phyloP scores from a whole-genome alignment of 1,140 invertebrate species.

The Olivierus martensii region DNA sequence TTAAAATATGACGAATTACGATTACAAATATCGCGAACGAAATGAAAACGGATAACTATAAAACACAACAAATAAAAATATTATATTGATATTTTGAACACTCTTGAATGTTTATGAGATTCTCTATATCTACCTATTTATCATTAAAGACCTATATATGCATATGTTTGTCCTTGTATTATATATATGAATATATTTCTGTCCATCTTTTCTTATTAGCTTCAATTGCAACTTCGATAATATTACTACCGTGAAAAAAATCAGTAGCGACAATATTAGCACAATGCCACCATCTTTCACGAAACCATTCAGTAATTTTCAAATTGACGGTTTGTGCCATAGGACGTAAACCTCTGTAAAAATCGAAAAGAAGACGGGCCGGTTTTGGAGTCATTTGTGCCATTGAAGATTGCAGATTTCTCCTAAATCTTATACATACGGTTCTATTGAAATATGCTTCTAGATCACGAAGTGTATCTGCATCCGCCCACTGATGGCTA shows the following conservation, averaged over 20 bases:
- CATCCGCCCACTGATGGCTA: neutral
- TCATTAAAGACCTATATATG: no score
- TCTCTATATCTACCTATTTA: no score
- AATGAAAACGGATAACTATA: no score
- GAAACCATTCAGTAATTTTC: slow-evolving; percentile 46
- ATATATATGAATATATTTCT: neutral
- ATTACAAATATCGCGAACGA: no score
- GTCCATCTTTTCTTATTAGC: slow-evolving; percentile 29
- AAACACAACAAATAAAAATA: no score
- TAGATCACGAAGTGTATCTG: neutral
- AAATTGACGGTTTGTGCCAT: slow-evolving; percentile 51
- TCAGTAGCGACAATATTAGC: slow-evolving; percentile 58
- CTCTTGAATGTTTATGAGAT: no score
- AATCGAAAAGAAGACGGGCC: slow-evolving; percentile 39
- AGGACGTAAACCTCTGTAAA: slow-evolving; percentile 34
- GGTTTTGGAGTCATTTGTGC: slow-evolving; percentile 62
- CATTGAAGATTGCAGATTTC: slow-evolving; percentile 44
- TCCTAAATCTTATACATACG: neutral
- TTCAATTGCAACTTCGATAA: slow-evolving; percentile 51
- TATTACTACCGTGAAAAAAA: slow-evolving; percentile 59
- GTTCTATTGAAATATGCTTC: neutral
- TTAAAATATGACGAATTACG: no score
- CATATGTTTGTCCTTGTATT: no score
- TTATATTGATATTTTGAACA: no score
- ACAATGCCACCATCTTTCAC: slow-evolving; percentile 45